Conservation (phyloP, 2,797 vertebrate species). For the Petrocephalus sullivani region DNA sequence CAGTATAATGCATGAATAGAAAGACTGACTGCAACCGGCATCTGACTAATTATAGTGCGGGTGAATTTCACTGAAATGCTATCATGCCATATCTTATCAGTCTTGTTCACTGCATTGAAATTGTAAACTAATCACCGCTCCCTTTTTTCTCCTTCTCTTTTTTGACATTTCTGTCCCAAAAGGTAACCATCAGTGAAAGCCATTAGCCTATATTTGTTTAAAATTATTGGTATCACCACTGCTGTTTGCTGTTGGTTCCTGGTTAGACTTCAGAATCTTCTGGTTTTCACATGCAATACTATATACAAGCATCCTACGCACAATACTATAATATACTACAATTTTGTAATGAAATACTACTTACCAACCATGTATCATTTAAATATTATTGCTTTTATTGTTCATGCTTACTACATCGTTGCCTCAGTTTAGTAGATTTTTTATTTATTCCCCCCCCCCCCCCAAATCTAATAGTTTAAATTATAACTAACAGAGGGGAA, state of each 20-base stretch:
- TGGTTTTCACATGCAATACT: not conserved
- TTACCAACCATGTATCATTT: not conserved
- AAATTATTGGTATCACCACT: not conserved
- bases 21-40: not conserved
- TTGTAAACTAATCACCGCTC: not conserved
- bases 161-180: not conserved
- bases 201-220: not conserved
- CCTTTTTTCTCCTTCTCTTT: not conserved
- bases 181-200: not conserved
- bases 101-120: not conserved
- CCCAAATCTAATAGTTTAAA: not conserved
- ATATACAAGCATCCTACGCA: not conserved
- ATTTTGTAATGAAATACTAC: not conserved
- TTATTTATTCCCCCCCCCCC: not conserved
- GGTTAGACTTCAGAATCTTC: not conserved
- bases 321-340: not conserved
- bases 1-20: not conserved
- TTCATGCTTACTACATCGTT: not conserved
- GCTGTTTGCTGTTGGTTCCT: not conserved
- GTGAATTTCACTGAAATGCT: not conserved
- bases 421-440: not conserved
- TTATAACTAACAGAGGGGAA: not conserved
- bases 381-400: not conserved
- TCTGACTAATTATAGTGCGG: not conserved
- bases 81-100: not conserved